Conservation (phyloP, 2,797 vertebrate genomes). For the Martes flavigula region DNA sequence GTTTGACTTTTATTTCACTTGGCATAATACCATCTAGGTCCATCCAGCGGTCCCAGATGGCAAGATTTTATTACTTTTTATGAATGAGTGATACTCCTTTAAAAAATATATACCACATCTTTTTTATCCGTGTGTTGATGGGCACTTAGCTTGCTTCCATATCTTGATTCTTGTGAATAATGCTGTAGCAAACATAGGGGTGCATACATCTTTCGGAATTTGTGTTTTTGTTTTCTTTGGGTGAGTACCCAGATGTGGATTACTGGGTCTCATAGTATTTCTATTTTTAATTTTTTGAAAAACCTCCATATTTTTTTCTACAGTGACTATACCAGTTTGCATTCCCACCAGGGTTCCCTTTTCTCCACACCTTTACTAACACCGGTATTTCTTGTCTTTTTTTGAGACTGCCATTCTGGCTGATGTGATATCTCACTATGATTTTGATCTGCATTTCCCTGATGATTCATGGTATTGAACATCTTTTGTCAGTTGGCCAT, state of each 20-base stretch:
- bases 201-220: background rate
- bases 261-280: background rate
- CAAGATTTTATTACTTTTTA: background rate
- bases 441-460: background rate
- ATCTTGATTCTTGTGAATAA: background rate
- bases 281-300: background rate
- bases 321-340: background rate
- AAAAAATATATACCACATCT: background rate
- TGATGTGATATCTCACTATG: background rate
- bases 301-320: background rate
- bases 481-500: background rate
- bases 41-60: background rate
- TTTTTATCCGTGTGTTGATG: background rate
- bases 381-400: background rate
- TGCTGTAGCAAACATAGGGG: background rate
- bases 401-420: background rate
- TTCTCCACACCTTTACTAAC: background rate
- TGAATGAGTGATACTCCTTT: background rate
- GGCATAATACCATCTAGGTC: background rate
- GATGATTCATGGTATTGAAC: background rate
- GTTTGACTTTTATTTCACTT: background rate
- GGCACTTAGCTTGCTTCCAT: background rate
- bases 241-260: background rate
- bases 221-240: background rate
- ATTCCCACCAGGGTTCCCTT: background rate